A percentile compares a stretch with the other conserved stretches of the same genome.
Conservation (phyloP, 2,797 vertebrate species). For the Champsocephalus esox region DNA sequence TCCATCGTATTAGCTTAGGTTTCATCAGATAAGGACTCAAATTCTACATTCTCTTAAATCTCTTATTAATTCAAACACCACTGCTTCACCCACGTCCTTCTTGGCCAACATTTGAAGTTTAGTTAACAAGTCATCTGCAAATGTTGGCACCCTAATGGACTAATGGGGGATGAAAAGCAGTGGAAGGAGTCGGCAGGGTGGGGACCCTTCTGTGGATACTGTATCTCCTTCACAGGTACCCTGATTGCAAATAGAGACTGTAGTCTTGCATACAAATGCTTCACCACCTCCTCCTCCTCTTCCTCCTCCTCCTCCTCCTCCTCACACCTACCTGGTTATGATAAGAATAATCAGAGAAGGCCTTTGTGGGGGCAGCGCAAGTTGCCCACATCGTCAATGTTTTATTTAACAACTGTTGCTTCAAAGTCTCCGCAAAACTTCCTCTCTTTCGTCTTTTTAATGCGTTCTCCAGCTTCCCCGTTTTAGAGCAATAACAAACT, state of each 20-base stretch:
- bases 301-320: slow-evolving; percentile 48
- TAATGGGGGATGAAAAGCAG: slow-evolving; percentile 63
- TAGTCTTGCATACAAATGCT: slow-evolving; percentile 64
- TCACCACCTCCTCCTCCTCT: slow-evolving; percentile 38
- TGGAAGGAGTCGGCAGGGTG: slow-evolving; percentile 27
- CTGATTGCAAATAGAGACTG: slow-evolving; percentile 48
- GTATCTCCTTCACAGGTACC: slow-evolving; percentile 31
- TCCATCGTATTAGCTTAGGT: slow-evolving; percentile 75
- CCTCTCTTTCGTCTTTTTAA: slow-evolving; percentile 67
- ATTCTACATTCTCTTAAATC: slow-evolving; percentile 84
- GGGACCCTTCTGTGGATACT: slow-evolving; percentile 34
- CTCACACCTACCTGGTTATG: slow-evolving; percentile 73
- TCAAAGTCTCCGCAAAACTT: slow-evolving; percentile 69
- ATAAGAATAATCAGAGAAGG: slow-evolving; percentile 76
- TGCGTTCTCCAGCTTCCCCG: slow-evolving; percentile 64
- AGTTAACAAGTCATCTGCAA: slow-evolving; percentile 82
- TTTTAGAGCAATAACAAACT: slow-evolving; percentile 73
- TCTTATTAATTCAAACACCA: slow-evolving; percentile 81
- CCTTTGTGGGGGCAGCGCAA: slow-evolving; percentile 67
- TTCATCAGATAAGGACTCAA: slow-evolving; percentile 79
- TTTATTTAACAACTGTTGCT: slow-evolving; percentile 81
- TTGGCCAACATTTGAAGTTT: slow-evolving; percentile 80
- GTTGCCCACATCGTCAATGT: slow-evolving; percentile 70
- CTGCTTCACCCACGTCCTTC: slow-evolving; percentile 64
- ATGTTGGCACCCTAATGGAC: slow-evolving; percentile 68